Base-by-base conservation (phyloP, 2,113 vertebrate genomes). In the Turnix velox region DNA sequence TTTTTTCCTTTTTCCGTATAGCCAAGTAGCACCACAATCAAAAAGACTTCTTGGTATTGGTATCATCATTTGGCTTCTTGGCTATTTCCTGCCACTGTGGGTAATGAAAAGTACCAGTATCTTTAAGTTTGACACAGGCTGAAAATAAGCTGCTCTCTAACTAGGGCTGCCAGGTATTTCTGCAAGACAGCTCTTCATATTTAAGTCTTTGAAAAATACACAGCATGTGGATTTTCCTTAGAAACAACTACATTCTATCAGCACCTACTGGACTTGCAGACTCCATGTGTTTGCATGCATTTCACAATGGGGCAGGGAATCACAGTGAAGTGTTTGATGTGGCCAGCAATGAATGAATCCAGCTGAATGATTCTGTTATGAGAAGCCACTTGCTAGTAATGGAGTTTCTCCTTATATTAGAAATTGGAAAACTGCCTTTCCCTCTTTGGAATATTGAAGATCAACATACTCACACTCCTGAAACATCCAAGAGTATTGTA, bases 131-230 rank as follows among this genome's bases (percentile, higher is more conserved):
- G 74, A 52, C 19, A 9, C 14, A 52, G 18, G 23, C 37, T 69
- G 30, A 45, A 94, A 84, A 88, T 54, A 67, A 79, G 31, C 28
- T 66, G 33, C 25, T 85, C 25, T 30, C 71, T 49, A 68, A 48
- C 76, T 24, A 23, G 15, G 23, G 7, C 30, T 65, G 11, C 57
- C 49, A 78, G 48, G 30, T 75, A 52, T 49, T 52, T 45, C 80
- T 68, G 51, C 33, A 69, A 89, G 39, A 8, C 76, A 88, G 42
- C 18, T 54, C 42, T 78, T 75, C 12, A 0, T 37, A 84, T 43
- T 72, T 81, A 84, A 86, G 35, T 30, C 23, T 86, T 75, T 81
- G 40, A 84, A 76, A 80, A 54, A 25, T 22, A 73, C 9, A 0
- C 4, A 52, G 10, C 27, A 8, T 18, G 19, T n/a, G 23, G 28